Base-by-base conservation (phyloP, 1,140 invertebrate species). In the Brachionus rotundiformis region DNA sequence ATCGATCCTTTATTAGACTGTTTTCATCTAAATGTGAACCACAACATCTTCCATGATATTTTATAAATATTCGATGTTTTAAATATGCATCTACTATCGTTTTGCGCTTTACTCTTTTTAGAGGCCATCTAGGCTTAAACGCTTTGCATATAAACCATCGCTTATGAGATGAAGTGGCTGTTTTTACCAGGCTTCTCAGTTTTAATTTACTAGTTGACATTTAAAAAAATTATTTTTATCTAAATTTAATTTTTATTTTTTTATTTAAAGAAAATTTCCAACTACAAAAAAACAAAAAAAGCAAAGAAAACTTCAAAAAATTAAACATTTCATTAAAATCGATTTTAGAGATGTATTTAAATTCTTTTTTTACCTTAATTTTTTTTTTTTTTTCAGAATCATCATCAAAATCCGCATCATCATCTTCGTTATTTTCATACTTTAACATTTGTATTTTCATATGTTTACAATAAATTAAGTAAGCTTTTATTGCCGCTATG, bases 31-130 rank as follows among this genome's bases (percentile, higher is more conserved):
- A 68, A 68, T 68, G 63, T 68, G n/a, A 33, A 33, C n/a, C 16
- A 16, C 63, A 68, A 33, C 27, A 33, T 68, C 63, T 68, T 33
- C 29, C 27, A 68, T 68, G 27, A n/a, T 68, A 13, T 68, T 68
- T 68, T n/a, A 68, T 68, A 68, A 33, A 68, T n/a, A 68, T 36
- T 29, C 59, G 23, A 31, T 61, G 27, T 5, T 27, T 27, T 27
- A 29, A 29, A 61, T 29, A 61, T 10, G 59, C 7, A 29, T 61
- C 59, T 3, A 29, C 25, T n/a, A 61, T 31, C 2, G 59, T 29
- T 61, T 61, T 25, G 6, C 13, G 59, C 10, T 29, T 27, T 27
- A 61, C 13, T 27, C 59, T 61, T 61, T 27, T 31, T 0, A 61
- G n/a, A 16, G 44, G n/a, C n/a, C 44, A 47, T 47, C 4, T 13